Evolutionary conservation across 2,113 vertebrate species (phyloP), one percentile per base, ranked within the genome.

Genomic region (Gracilinanus agilis): DNA sequence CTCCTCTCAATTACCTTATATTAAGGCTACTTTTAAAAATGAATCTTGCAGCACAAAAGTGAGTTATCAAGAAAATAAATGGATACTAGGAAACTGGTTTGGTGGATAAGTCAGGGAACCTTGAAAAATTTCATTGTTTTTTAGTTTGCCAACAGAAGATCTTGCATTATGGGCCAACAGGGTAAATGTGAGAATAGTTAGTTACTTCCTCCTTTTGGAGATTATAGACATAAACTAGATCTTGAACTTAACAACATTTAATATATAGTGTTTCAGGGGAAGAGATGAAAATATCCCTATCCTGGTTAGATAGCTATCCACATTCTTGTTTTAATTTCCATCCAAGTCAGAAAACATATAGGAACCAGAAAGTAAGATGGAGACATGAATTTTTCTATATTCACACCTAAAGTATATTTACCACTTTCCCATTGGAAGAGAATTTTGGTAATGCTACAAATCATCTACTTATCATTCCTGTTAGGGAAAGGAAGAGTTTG

Each of bases 41-140:
- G 54, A 54, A 25, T n/a, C 92, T 92, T 93, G 56, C 95, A 89
- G 91, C 54, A 94, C 49, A 93, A 94, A 96, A 24, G 3, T 21
- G 0, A 90, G 55, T 90, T 95, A 89, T 24, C 2, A 93, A 92
- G 56, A 55, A 95, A 96, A 95, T 44, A 91, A 89, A 44, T 88
- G 24, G 27, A 49, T 90, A 10, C 44, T 3, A 90, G 0, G 49
- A 90, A 90, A 8, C 89, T 53, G 44, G 25, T 89, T 44, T 89
- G 9, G 24, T 53, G 89, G 9, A 9, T 53, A 53, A 90, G n/a
- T 53, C 23, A 89, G 88, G 24, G 23, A 9, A 25, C 23, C 44
- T 89, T 49, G 24, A 53, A 24, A 89, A 90, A 21, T 27, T 53
- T 90, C 44, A 49, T 90, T 53, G 49, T 53, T 53, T 90, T 29